These are phyloP conservation scores for Zosterops pallidus DNA, from an alignment of 2,113 vertebrate genomes.

Conservation along the genomic window DNA sequence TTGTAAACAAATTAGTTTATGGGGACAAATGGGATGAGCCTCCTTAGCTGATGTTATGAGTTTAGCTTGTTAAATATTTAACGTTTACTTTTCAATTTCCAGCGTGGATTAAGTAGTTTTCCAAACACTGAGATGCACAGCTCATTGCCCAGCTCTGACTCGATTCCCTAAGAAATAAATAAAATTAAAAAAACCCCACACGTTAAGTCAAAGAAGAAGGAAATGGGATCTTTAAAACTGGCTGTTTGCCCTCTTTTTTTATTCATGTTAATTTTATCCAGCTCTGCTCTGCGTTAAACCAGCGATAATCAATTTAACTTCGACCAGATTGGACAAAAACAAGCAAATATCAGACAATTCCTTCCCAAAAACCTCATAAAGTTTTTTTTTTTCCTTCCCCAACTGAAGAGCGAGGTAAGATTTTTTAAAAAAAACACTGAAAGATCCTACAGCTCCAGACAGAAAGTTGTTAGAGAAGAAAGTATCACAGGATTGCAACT, in stretches of 20 bases:
- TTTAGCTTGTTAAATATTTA: conserved; percentile 38
- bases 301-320: background rate
- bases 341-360: background rate
- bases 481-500: background rate
- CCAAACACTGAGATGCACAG: conserved; percentile 23
- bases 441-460: background rate
- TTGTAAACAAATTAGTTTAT: conserved; percentile 45
- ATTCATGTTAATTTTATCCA: background rate
- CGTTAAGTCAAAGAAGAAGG: background rate
- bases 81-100: conserved; percentile 36
- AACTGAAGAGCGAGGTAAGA: background rate
- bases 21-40: background rate
- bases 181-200: no score
- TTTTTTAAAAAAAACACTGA: background rate
- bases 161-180: background rate
- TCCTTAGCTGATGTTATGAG: background rate
- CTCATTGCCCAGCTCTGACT: background rate
- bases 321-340: background rate
- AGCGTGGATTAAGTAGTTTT: conserved; percentile 20
- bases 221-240: background rate
- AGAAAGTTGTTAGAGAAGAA: background rate
- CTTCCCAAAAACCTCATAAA: background rate
- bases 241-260: background rate
- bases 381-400: background rate
- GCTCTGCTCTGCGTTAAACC: background rate